phyloP scores from a whole-genome alignment of 2,113 vertebrate species.

The Probosciger aterrimus region DNA sequence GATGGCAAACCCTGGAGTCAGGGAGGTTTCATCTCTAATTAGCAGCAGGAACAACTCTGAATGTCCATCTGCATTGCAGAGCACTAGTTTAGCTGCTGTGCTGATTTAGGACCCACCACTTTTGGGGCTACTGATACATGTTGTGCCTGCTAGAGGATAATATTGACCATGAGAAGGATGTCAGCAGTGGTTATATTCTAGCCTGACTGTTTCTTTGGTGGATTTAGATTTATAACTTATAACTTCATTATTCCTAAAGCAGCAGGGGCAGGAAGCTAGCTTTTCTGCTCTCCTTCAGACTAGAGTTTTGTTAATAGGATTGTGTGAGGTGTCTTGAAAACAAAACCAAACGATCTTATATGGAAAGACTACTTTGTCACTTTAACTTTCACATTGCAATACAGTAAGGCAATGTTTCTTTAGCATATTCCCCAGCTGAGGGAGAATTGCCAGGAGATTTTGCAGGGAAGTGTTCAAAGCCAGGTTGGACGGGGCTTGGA shows the following conservation, averaged over 20 bases:
- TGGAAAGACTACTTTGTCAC: background rate
- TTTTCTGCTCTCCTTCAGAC: background rate
- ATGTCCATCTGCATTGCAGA: background rate
- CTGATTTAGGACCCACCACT: background rate
- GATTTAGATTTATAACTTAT: background rate
- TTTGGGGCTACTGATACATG: background rate
- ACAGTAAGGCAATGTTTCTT: background rate
- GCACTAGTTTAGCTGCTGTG: background rate
- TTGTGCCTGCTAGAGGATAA: background rate
- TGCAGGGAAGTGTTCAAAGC: background rate
- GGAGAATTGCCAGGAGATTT: background rate
- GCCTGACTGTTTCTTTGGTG: background rate
- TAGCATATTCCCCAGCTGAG: background rate
- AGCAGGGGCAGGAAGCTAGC: background rate
- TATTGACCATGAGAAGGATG: background rate
- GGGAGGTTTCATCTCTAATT: background rate
- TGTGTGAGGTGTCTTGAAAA: background rate
- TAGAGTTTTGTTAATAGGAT: background rate
- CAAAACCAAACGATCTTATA: background rate
- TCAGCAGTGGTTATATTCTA: background rate
- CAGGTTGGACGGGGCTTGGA: background rate
- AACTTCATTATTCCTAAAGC: background rate
- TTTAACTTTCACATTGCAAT: background rate
- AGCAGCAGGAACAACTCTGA: background rate
- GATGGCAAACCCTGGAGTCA: background rate